phyloP scores from a whole-genome alignment of 2,888 invertebrate genomes.

The Hermaeophaga mercurialis region DNA sequence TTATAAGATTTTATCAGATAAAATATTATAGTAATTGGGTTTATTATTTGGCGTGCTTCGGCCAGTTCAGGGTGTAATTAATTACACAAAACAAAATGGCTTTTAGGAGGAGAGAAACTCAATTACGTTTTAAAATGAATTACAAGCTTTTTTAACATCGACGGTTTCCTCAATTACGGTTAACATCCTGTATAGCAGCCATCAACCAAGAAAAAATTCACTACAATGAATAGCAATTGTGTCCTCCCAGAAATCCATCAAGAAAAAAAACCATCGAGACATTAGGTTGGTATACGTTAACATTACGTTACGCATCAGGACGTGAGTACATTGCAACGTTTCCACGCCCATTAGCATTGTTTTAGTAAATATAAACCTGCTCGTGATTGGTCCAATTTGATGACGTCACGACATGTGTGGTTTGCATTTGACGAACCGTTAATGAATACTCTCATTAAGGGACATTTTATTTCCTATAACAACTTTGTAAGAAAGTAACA shows the following conservation, averaged over 20 bases:
- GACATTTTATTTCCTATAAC: too few species aligned
- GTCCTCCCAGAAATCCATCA: neutral
- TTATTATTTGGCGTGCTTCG: too few species aligned
- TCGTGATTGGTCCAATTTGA: constrained; percentile 1
- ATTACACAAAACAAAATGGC: neutral
- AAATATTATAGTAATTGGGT: too few species aligned
- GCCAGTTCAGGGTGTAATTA: too few species aligned
- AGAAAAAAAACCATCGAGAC: neutral
- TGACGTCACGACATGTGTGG: neutral
- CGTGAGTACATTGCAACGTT: neutral
- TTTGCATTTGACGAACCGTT: neutral
- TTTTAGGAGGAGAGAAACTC: neutral
- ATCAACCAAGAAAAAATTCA: neutral
- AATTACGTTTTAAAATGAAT: neutral
- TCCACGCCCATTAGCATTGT: constrained; percentile 13
- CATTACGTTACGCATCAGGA: neutral
- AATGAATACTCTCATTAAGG: neutral
- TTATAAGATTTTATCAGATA: too few species aligned
- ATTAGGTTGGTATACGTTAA: neutral
- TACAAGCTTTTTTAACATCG: neutral
- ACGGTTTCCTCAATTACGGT: neutral
- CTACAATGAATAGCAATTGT: neutral
- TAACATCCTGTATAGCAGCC: neutral
- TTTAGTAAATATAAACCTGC: neutral
- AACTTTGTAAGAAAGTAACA: too few species aligned